phyloP scores from a whole-genome alignment of 2,888 invertebrate species.

The Leuctra nigra region DNA sequence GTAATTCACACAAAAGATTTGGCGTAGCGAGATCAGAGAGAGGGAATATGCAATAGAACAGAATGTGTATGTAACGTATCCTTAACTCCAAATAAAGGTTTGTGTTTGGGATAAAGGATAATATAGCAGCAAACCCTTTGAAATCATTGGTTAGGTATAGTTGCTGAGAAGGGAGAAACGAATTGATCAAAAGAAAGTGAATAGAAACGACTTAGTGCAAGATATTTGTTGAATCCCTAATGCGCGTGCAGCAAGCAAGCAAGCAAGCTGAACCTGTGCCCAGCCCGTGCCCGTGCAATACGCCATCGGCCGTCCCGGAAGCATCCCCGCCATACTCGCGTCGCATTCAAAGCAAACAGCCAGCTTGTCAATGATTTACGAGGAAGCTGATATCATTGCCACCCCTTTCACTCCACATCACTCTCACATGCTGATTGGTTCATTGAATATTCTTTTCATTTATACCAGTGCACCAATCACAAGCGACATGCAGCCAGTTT shows the following conservation, averaged over 20 bases:
- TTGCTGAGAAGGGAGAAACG: no score
- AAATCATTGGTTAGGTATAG: constrained; percentile 7
- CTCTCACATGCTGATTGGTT: constrained; percentile 18
- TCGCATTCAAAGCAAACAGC: no score
- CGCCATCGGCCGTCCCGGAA: background rate
- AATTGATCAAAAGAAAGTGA: no score
- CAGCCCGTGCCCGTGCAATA: background rate
- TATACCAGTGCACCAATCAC: constrained; percentile 14
- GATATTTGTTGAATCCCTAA: no score
- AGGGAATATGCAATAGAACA: constrained; percentile 17
- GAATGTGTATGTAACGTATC: constrained; percentile 21
- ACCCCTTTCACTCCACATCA: constrained; percentile 7
- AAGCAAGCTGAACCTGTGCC: no score
- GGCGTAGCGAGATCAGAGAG: background rate
- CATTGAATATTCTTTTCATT: constrained; percentile 19
- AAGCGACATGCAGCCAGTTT: background rate
- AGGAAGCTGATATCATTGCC: no score
- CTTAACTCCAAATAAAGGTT: constrained; percentile 24
- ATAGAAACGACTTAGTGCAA: no score
- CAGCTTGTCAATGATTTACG: no score
- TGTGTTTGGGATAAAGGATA: constrained; percentile 21
- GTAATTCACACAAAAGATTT: background rate
- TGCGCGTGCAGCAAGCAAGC: no score
- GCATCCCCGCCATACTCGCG: no score
- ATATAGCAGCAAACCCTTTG: constrained; percentile 15